Evolutionary conservation across 2,888 invertebrate genomes (phyloP).

Genomic region (Hirtodrosophila alboralis): DNA sequence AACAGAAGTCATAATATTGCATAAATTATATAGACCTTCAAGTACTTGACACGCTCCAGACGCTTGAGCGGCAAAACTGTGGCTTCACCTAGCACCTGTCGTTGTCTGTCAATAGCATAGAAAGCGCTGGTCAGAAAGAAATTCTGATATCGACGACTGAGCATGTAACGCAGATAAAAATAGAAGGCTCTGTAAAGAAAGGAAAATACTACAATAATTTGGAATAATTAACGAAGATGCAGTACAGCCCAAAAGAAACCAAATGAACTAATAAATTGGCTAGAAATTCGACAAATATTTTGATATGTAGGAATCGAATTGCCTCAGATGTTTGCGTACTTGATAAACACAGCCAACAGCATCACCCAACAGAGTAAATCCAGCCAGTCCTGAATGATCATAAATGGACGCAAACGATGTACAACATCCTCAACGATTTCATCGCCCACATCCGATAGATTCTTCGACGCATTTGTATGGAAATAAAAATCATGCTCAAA

Average conservation of each 20-base stretch:
- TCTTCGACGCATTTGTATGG: conserved; percentile 86
- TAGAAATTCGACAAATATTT: no score
- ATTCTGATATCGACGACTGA: conserved; percentile 89
- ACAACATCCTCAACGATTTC: conserved; percentile 86
- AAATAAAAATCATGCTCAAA: conserved; percentile 87
- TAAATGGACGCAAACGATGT: conserved; percentile 84
- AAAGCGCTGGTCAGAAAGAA: conserved; percentile 88
- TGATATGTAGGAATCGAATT: no score
- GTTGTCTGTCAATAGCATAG: conserved; percentile 87
- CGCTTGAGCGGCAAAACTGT: conserved; percentile 88
- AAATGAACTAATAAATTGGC: no score
- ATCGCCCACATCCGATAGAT: conserved; percentile 85
- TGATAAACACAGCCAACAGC: conserved; percentile 85
- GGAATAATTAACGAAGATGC: no score
- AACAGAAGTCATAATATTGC: background rate
- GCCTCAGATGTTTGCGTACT: conserved; percentile 84
- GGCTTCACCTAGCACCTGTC: conserved; percentile 86
- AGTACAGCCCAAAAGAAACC: no score
- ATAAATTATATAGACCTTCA: conserved; percentile 85
- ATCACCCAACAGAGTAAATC: conserved; percentile 86
- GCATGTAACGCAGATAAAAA: conserved; percentile 89
- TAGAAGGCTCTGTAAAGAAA: conserved; percentile 86
- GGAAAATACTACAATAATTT: no score
- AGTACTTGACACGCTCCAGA: conserved; percentile 87
- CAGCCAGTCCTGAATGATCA: conserved; percentile 86